Evolutionary conservation across 2,113 vertebrate genomes (phyloP).

Genomic region (Acrocephalus kingi): DNA sequence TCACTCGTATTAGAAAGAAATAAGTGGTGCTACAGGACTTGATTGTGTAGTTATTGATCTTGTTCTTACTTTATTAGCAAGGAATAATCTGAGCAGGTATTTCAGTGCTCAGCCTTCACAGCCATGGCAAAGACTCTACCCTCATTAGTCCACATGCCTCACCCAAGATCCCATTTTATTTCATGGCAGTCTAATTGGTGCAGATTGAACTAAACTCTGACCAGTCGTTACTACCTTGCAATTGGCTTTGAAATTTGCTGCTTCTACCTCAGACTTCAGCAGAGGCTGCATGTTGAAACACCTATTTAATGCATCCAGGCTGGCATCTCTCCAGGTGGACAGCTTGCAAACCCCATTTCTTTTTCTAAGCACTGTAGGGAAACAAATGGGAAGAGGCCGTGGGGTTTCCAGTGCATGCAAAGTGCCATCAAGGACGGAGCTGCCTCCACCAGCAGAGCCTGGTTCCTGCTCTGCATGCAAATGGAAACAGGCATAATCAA

Average conservation of each 20-base stretch:
- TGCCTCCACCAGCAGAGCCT: neutral
- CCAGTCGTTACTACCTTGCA: neutral
- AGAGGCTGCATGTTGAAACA: neutral
- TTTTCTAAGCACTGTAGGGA: neutral
- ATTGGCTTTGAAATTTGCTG: neutral
- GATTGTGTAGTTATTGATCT: neutral
- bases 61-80: neutral
- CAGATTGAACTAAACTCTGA: neutral
- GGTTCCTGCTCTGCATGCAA: slow-evolving; percentile 13
- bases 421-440: neutral
- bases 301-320: neutral
- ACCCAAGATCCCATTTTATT: neutral
- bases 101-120: neutral
- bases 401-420: neutral
- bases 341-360: slow-evolving; percentile 8
- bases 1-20: neutral
- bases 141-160: neutral
- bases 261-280: neutral
- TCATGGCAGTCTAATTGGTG: neutral
- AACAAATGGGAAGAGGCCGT: neutral
- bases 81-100: neutral
- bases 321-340: neutral
- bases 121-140: neutral
- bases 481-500: neutral
- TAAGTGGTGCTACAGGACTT: neutral